phyloP scores from a whole-genome alignment of 2,113 vertebrate genomes.

The Pseudonaja textilis region DNA sequence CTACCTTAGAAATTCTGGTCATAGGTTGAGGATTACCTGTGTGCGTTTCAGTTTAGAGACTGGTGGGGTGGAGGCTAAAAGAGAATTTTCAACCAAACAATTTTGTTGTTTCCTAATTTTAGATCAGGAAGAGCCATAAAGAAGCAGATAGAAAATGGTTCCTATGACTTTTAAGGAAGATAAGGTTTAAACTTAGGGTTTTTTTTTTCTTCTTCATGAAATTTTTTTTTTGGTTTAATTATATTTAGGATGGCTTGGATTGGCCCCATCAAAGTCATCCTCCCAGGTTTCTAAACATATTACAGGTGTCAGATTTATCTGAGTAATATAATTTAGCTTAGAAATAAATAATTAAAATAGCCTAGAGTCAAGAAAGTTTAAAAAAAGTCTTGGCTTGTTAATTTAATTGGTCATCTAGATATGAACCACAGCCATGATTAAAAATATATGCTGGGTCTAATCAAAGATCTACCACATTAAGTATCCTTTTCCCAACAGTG shows the following conservation, averaged over 20 bases:
- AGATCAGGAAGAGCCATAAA: background rate
- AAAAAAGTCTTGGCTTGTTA: slow-evolving; percentile 45
- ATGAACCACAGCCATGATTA: background rate
- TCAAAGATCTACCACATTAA: background rate
- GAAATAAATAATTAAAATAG: slow-evolving; percentile 51
- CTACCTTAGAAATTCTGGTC: background rate
- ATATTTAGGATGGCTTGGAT: slow-evolving; percentile 53
- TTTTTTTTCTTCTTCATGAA: background rate
- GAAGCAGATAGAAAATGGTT: background rate
- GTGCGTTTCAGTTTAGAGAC: background rate
- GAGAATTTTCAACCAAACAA: background rate
- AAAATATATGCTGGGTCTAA: background rate
- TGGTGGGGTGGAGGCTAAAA: background rate
- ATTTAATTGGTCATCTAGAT: slow-evolving; percentile 34
- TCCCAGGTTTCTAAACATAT: slow-evolving; percentile 46
- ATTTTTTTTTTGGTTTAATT: slow-evolving; percentile 45
- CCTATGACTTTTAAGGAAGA: background rate
- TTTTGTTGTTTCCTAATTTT: background rate
- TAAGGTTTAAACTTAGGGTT: background rate
- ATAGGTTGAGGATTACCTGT: background rate
- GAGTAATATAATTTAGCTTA: slow-evolving; percentile 53
- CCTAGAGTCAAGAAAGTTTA: slow-evolving; percentile 43
- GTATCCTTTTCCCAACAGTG: background rate
- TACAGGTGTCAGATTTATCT: slow-evolving; percentile 57
- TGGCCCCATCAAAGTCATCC: slow-evolving; percentile 53